Evolutionary conservation across 2,797 vertebrate species (phyloP), one percentile per base, ranked within the genome.

Genomic region (Onychomys arenicola): DNA sequence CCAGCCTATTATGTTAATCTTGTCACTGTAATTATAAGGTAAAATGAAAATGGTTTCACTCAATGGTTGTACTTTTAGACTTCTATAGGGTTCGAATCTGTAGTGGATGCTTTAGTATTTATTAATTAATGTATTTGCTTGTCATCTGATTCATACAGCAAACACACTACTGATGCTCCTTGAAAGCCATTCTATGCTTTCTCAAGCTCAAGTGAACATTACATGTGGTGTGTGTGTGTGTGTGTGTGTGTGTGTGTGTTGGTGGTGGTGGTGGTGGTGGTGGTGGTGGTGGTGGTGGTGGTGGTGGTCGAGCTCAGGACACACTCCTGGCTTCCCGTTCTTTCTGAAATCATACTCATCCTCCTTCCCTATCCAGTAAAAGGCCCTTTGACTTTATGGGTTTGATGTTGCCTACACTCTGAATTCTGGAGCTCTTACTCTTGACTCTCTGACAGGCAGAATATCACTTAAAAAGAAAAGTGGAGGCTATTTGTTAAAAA

Each of bases 381-480:
- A 92, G 16, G 37, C 34, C 5, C 11, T 93, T 73, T 69, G 43
- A 90, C 8, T 59, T 82, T 67, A 61, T 61, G 21, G 57, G 67
- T 73, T 89, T n/a, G 16, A 67, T 61, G 3, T 75, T 78, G 27
- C 37, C n/a, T 76, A 21, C 1, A 88, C 65, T 55, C 85, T 82
- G 67, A 85, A 86, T 97, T 89, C 78, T 89, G 9, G 0, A 95
- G 49, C 49, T 73, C 84, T 93, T 92, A 23, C 78, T 97, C 89
- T 95, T 46, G 46, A 43, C 10, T 57, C 2, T 88, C 37, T 94
- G 46, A 78, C 55, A 86, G 52, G 40, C 6, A 93, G 75, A 94
- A 92, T 37, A 27, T 40, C 25, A 46, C 75, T 92, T 90, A 63
- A 37, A 92, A 84, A 90, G 29, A 17, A 85, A 86, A 57, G 12